Conservation (phyloP, 2,113 vertebrate genomes). For the Hippocampus comes region DNA sequence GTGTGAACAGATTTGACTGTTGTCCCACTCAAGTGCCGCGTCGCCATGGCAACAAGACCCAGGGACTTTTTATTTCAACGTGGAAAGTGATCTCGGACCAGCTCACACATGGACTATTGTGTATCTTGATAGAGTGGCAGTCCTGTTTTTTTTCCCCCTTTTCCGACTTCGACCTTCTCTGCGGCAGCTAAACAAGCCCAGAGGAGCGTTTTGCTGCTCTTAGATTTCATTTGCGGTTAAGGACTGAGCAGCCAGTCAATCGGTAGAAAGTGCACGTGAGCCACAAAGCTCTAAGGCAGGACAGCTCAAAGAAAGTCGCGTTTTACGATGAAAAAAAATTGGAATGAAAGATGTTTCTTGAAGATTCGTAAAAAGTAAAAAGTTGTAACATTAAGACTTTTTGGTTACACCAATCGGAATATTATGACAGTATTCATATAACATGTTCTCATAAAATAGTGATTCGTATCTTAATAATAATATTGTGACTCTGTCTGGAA, state of each 20-base stretch:
- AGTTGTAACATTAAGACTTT: too few species aligned
- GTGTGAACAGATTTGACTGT: slow-evolving; percentile 39
- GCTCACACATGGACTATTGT: slow-evolving; percentile 22
- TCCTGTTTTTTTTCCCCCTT: not conserved
- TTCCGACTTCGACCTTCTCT: not conserved
- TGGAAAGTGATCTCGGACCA: slow-evolving; percentile 38
- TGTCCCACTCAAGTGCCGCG: slow-evolving; percentile 3
- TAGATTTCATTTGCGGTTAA: not conserved
- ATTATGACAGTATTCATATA: too few species aligned
- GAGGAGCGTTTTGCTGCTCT: not conserved
- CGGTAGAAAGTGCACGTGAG: not conserved
- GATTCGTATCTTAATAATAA: too few species aligned
- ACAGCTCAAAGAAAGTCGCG: not conserved
- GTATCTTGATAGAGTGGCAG: slow-evolving; percentile 22
- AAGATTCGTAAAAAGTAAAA: too few species aligned
- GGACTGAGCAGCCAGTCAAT: not conserved
- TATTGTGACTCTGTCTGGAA: too few species aligned
- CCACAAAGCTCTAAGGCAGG: not conserved
- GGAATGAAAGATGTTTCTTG: too few species aligned
- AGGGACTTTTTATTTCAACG: slow-evolving; percentile 37
- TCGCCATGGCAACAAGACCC: slow-evolving; percentile 13
- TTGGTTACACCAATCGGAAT: too few species aligned
- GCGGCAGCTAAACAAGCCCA: not conserved
- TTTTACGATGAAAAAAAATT: not conserved
- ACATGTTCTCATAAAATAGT: too few species aligned